Percentiles rank a stretch among this genome's conserved stretches.
Evolutionary conservation across 1,140 invertebrate genomes (phyloP).

Genomic region (Globodera ellingtonae): DNA sequence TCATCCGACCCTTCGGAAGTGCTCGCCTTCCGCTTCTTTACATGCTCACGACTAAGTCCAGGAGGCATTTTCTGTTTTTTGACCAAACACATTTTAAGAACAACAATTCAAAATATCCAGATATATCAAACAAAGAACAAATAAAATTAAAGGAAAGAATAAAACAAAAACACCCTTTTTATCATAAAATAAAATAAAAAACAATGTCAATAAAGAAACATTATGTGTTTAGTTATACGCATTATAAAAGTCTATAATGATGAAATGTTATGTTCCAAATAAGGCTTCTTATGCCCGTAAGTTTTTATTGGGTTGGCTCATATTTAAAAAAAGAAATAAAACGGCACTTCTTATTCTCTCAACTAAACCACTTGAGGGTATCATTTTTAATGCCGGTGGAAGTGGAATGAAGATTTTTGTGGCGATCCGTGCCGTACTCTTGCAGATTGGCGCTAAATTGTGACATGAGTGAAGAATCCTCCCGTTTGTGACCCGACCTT

Average conservation of each 20-base stretch:
- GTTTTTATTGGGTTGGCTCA: neutral
- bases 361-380: neutral
- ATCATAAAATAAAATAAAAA: neutral
- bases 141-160: neutral
- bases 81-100: neutral
- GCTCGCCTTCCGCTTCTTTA: conserved; percentile 17
- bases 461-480: neutral
- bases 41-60: conserved; percentile 9
- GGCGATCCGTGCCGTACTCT: neutral
- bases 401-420: neutral
- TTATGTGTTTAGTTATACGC: neutral
- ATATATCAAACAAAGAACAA: neutral
- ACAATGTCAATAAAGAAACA: neutral
- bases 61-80: conserved; percentile 22
- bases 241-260: neutral
- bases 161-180: conserved; percentile 8
- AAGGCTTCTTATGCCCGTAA: neutral
- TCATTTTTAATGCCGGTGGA: neutral
- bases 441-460: neutral
- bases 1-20: conserved; percentile 25
- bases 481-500: neutral
- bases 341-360: neutral
- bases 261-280: neutral
- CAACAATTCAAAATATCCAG: neutral
- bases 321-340: neutral